Evolutionary conservation across 2,113 vertebrate species (phyloP).

Genomic region (Hemiscyllium ocellatum): DNA sequence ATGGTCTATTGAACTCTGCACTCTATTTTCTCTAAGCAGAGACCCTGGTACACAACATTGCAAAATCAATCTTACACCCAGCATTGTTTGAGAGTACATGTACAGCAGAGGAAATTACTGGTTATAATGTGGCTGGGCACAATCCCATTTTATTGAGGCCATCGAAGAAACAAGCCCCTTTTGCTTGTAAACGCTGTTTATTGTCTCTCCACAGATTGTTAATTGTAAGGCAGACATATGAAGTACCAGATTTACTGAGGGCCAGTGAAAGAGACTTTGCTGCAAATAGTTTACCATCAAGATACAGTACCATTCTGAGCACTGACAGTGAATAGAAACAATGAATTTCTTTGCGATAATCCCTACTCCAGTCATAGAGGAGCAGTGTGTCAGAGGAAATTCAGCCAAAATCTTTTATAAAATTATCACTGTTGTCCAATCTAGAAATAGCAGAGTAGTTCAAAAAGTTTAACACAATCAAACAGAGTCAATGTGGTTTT

Average conservation of each 20-base stretch:
- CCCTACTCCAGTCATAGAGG: background rate
- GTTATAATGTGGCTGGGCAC: background rate
- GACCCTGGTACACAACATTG: background rate
- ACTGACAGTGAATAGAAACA: background rate
- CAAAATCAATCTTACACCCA: background rate
- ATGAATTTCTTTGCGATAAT: background rate
- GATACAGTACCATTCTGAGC: background rate
- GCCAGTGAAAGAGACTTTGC: background rate
- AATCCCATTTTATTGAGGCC: background rate
- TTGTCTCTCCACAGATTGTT: background rate
- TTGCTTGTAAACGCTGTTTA: background rate
- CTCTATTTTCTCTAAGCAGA: background rate
- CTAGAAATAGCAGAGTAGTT: no score
- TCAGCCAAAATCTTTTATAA: background rate
- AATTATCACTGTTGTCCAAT: no score
- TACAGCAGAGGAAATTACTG: background rate
- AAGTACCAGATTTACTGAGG: background rate
- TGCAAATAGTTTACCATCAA: background rate
- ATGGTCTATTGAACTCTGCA: background rate
- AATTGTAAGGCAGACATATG: background rate
- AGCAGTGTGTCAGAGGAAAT: background rate
- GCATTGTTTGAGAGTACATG: background rate
- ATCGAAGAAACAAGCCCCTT: background rate
- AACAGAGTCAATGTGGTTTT: no score
- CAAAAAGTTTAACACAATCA: no score